phyloP scores from a whole-genome alignment of 2,113 vertebrate genomes.

The Kryptolebias marmoratus region DNA sequence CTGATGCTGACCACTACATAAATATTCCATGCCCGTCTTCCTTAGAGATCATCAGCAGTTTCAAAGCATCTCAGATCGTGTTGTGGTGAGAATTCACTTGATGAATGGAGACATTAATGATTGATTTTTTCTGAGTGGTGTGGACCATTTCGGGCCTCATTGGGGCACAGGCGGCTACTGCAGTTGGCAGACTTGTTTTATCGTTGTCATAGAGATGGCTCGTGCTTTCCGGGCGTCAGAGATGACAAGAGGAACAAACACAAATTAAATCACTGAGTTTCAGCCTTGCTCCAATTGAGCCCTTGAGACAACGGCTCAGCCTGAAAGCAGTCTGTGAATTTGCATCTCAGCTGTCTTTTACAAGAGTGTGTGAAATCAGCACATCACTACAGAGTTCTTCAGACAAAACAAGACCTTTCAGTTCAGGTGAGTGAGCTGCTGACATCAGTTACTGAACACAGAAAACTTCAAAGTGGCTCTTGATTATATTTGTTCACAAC shows the following conservation, averaged over 20 bases:
- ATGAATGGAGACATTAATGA: slow-evolving; percentile 45
- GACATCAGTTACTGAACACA: too few species aligned
- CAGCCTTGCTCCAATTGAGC: slow-evolving; percentile 4
- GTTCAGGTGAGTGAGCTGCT: too few species aligned
- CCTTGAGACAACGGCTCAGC: slow-evolving; percentile 20
- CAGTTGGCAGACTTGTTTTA: slow-evolving; percentile 16
- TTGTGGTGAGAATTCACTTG: slow-evolving; percentile 22
- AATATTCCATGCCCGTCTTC: slow-evolving; percentile 35
- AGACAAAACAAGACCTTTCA: too few species aligned
- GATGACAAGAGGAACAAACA: slow-evolving; percentile 51
- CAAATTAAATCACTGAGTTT: slow-evolving; percentile 49
- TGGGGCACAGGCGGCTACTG: slow-evolving; percentile 11
- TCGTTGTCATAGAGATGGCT: slow-evolving; percentile 40
- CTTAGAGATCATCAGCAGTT: slow-evolving; percentile 33
- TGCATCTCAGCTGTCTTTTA: slow-evolving; percentile 5
- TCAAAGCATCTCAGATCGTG: slow-evolving; percentile 21
- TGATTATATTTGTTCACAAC: too few species aligned
- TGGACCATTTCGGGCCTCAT: background rate
- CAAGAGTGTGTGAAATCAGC: background rate
- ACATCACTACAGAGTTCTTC: background rate
- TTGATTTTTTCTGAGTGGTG: slow-evolving; percentile 40
- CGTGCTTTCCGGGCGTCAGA: background rate
- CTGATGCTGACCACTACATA: slow-evolving; percentile 12
- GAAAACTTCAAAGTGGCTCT: too few species aligned
- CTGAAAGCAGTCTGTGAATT: background rate